phyloP scores from a whole-genome alignment of 2,113 vertebrate genomes.

The Lycaon pictus region DNA sequence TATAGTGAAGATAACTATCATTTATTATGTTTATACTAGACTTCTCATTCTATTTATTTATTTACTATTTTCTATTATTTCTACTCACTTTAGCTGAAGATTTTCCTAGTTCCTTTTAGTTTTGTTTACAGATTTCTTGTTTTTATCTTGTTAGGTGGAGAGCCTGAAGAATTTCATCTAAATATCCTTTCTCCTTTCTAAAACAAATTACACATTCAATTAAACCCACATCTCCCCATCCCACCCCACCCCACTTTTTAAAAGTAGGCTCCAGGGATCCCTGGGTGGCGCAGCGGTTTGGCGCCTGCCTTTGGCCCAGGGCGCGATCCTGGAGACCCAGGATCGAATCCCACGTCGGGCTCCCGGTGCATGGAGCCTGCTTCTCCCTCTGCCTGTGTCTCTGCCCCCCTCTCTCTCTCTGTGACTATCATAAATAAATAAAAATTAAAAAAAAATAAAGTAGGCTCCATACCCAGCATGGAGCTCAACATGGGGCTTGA shows the following conservation, averaged over 20 bases:
- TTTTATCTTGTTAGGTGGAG: slow-evolving; percentile 1
- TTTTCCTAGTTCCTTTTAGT: neutral
- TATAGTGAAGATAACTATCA: neutral
- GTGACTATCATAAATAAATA: too few species aligned
- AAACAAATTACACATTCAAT: neutral
- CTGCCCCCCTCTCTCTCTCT: too few species aligned
- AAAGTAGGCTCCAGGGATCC: neutral
- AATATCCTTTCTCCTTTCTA: neutral
- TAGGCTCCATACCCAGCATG: neutral
- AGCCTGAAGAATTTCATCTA: neutral
- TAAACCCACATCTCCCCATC: neutral
- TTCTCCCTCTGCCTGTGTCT: too few species aligned
- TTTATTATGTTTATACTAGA: neutral
- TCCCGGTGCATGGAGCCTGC: too few species aligned
- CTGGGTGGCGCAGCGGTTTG: too few species aligned
- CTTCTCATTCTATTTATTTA: neutral
- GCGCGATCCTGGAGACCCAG: too few species aligned
- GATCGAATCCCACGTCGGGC: too few species aligned
- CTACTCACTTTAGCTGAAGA: neutral
- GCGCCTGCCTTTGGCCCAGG: too few species aligned
- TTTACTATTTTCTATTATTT: neutral
- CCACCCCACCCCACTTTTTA: too few species aligned
- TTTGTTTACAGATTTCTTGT: slow-evolving; percentile 34
- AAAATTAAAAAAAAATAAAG: too few species aligned
- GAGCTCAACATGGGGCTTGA: neutral